phyloP scores from a whole-genome alignment of 2,113 vertebrate genomes.

The Ophthalmotilapia sp. region DNA sequence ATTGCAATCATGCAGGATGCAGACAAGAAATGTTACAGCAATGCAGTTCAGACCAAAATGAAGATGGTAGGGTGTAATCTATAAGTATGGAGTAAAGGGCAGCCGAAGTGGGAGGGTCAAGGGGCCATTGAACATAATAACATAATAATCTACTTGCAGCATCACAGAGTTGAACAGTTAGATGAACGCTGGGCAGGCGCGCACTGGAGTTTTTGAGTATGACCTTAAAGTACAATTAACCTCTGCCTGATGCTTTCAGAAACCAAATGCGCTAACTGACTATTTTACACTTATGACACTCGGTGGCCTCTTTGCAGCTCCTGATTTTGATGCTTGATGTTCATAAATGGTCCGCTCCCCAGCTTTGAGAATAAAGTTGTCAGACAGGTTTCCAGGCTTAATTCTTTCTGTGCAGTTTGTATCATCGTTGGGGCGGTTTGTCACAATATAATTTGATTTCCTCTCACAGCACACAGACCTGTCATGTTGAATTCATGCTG shows the following conservation, averaged over 20 bases:
- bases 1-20: neutral
- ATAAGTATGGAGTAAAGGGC: neutral
- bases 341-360: neutral
- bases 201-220: neutral
- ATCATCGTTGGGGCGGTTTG: neutral
- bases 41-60: neutral
- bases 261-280: neutral
- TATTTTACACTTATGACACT: neutral
- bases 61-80: neutral
- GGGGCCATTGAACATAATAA: neutral
- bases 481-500: neutral
- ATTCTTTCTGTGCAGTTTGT: neutral
- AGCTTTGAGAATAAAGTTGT: neutral
- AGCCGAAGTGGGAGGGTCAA: neutral
- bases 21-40: neutral
- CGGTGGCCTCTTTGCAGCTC: neutral
- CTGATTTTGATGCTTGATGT: neutral
- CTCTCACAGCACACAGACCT: neutral
- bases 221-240: neutral
- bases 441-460: neutral
- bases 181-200: neutral
- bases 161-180: neutral
- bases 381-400: neutral
- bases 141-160: neutral
- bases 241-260: neutral